Percentiles rank a stretch among this genome's conserved stretches.
Evolutionary conservation across 1,140 invertebrate species (phyloP).

Genomic region (Pomacea maculata): DNA sequence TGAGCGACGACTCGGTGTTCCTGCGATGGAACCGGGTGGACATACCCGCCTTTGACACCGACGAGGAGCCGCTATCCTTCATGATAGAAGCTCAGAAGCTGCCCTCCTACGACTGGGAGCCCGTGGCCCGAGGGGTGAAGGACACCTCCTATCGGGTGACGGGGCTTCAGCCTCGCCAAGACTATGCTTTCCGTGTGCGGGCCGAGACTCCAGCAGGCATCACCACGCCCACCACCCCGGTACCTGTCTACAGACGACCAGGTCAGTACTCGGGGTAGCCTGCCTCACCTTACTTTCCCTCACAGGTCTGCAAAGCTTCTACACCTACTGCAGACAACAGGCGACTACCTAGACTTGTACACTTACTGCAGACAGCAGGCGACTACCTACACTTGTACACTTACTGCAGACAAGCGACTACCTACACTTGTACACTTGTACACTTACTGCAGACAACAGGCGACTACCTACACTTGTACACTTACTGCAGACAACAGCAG

Average conservation of each 20-base stretch:
- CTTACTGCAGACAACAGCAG: too few relatives aligned
- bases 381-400: too few relatives aligned
- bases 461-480: too few relatives aligned
- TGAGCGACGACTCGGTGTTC: slow-evolving; percentile 45
- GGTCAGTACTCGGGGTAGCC: slow-evolving; percentile 41
- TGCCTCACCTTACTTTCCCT: background rate
- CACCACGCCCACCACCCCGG: slow-evolving; percentile 47
- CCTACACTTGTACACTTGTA: too few relatives aligned
- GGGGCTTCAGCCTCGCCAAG: slow-evolving; percentile 45
- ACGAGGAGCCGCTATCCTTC: slow-evolving; percentile 53
- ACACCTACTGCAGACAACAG: too few relatives aligned
- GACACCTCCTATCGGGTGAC: slow-evolving; percentile 45
- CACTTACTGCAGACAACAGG: too few relatives aligned
- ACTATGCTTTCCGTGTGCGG: slow-evolving; percentile 54
- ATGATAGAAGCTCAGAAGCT: slow-evolving; percentile 56
- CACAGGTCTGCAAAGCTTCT: too few relatives aligned
- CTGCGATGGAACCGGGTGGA: slow-evolving; percentile 53
- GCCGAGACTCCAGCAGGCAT: slow-evolving; percentile 51
- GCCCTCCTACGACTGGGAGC: slow-evolving; percentile 54
- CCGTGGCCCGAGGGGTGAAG: slow-evolving; percentile 48
- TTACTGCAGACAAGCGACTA: too few relatives aligned
- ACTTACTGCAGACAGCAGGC: too few relatives aligned
- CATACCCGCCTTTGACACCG: slow-evolving; percentile 45
- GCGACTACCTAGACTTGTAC: too few relatives aligned
- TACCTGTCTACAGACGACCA: slow-evolving; percentile 56